phyloP scores from a whole-genome alignment of 1,140 invertebrate species.

The Bombyx mandarina region DNA sequence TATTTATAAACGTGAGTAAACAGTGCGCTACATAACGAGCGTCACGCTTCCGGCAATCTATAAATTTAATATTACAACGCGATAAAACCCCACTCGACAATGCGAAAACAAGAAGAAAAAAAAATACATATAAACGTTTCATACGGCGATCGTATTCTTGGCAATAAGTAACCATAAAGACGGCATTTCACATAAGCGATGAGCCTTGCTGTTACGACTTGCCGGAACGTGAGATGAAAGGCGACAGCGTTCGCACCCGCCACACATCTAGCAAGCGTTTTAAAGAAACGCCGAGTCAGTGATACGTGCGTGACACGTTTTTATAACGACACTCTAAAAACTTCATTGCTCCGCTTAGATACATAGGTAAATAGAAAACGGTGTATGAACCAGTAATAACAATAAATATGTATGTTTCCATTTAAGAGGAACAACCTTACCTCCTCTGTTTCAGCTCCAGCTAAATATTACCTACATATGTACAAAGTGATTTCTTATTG shows the following conservation, averaged over 20 bases:
- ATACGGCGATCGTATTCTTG: constrained; percentile 31
- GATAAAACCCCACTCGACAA: constrained; percentile 17
- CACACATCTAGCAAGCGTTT: too few relatives aligned
- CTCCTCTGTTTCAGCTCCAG: too few relatives aligned
- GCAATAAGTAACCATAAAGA: constrained; percentile 52
- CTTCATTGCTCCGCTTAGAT: neutral
- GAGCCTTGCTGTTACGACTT: constrained; percentile 43
- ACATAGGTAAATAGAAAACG: too few relatives aligned
- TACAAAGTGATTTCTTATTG: too few relatives aligned
- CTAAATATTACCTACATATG: too few relatives aligned
- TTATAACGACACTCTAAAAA: neutral
- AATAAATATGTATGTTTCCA: too few relatives aligned
- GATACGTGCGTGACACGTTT: neutral
- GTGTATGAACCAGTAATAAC: too few relatives aligned
- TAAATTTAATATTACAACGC: constrained; percentile 19
- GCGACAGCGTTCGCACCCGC: constrained; percentile 20
- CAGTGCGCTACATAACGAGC: constrained; percentile 1
- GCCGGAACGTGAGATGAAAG: constrained; percentile 46
- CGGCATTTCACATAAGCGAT: constrained; percentile 50
- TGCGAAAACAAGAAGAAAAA: constrained; percentile 18
- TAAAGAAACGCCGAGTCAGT: too few relatives aligned
- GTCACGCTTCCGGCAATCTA: constrained; percentile 1
- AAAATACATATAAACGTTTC: constrained; percentile 34
- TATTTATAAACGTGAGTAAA: neutral
- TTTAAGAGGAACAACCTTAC: too few relatives aligned